These are phyloP conservation scores for Eumaeus atala DNA, from an alignment of 1,140 invertebrate genomes.

Conservation along the genomic window DNA sequence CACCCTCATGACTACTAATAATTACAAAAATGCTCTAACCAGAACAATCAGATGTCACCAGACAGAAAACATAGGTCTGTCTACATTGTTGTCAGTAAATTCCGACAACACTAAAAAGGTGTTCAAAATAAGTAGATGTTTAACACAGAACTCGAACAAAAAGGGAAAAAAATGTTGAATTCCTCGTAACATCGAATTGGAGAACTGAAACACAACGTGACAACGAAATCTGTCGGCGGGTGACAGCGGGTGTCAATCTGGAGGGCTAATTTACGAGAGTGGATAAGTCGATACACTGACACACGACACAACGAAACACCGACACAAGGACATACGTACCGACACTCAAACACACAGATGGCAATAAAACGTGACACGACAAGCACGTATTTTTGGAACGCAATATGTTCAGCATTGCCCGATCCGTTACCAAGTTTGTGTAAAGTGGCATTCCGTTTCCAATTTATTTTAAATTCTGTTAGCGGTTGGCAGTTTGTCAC, in stretches of 20 bases:
- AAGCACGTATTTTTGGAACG: constrained; percentile 21
- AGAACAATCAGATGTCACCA: too few species aligned
- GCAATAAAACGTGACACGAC: background rate
- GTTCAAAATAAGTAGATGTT: too few species aligned
- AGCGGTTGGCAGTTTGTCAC: constrained; percentile 3
- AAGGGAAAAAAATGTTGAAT: constrained; percentile 4
- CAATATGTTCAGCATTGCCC: constrained; percentile 21
- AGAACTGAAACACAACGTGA: constrained; percentile 11
- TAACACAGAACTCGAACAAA: too few species aligned
- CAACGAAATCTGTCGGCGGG: constrained; percentile 24
- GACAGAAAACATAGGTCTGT: too few species aligned
- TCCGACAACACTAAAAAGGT: too few species aligned
- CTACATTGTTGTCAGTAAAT: too few species aligned
- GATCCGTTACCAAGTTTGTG: constrained; percentile 11
- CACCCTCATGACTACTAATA: too few species aligned
- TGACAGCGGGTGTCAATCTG: constrained; percentile 22
- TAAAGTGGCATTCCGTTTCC: constrained; percentile 12
- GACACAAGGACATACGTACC: background rate
- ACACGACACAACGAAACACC: too few species aligned
- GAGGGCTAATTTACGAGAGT: constrained; percentile 38
- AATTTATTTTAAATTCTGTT: constrained; percentile 9
- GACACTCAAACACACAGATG: too few species aligned
- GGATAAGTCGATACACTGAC: constrained; percentile 14
- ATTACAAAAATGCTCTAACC: too few species aligned
- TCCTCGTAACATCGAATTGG: constrained; percentile 7